Base-by-base conservation (phyloP, 2,113 vertebrate species). In the Eretmochelys imbricata region DNA sequence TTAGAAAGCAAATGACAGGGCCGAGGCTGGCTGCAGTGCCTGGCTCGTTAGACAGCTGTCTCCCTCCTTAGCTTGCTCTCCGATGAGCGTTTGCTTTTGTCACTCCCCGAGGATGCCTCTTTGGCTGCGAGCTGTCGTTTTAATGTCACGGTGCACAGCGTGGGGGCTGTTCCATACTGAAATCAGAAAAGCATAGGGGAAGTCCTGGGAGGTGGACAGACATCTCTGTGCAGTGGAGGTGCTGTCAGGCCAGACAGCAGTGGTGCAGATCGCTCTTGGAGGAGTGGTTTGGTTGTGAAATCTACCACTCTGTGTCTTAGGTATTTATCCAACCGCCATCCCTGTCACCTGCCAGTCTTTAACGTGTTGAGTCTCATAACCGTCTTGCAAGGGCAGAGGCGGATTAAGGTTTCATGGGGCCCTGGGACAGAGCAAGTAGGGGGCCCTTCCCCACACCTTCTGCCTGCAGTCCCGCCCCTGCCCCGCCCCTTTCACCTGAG, bases 11-110 rank as follows among this genome's bases (percentile, higher is more conserved):
- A 96, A 93, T 90, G 94, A 94, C 5, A 0, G 87, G 88, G 87
- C 94, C 87, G 93, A 82, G 46, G 49, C 82, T 91, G 2, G 10
- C 80, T 87, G 94, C 93, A 96, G 96, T 88, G 94, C 94, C 93
- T 76, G 27, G 93, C 95, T 95, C 93, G 84, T 96, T 94, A 94
- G 82, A 90, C 93, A 96, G 90, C 87, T 95, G 93, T 89, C 96
- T 94, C 35, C 90, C 76, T 87, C 80, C 89, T 95, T 89, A 81
- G 83, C 54, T 93, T 69, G 80, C n/a, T 90, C 93, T 95, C 82
- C 87, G 57, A 87, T 95, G 35, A 72, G 29, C 83, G 75, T 10
- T 80, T 79, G 1, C 55, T 87, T 87, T 16, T 9, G 10, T 69
- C 88, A 42, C 10, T 82, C 10, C 24, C 50, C 54, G 75, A 10